Evolutionary conservation across 92 coral and sea anemone genomes (phyloP), one percentile per base, ranked within the genome.

Genomic region (Palythoa heliodiscus): DNA sequence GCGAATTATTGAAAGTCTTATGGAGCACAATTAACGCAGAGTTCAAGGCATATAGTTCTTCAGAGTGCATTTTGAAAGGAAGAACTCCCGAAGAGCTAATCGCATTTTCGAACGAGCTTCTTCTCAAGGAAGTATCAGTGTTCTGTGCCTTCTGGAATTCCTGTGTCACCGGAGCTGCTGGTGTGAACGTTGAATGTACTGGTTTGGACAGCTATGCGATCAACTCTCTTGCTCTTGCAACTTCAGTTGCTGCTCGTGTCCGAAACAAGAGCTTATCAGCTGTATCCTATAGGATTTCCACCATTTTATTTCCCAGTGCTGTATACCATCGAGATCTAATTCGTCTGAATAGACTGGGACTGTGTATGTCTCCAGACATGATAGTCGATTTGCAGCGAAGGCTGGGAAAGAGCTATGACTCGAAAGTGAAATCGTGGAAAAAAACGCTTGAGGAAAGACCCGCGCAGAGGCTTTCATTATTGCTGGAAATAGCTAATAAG

Each of bases 361-460:
- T 89, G 14, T 89, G 89, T 37, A 92, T 92, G 95, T 87, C 93
- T 12, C 95, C 95, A 7, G 90, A 85, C 22, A 78, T 73, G 43
- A 83, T 83, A 17, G 54, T 89, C 0, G 43, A 48, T 5, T 25
- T 87, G 2, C 91, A 89, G 38, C 71, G 73, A 29, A 89, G 79
- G 35, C 61, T 91, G 85, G 90, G 89, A 5, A 71, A 82, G 29
- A 87, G 86, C 14, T 83, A 82, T 43, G 90, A 91, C 23, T 61
- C 85, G 7, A 91, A 86, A 71, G 84, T 91, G 15, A 35, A 15
- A 1, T 23, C 57, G 1, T 91, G 94, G 94, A 91, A 89, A 64
- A 83, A 85, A 67, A 7, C 25, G 4, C 87, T 91, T 4, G 94
- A 89, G 48, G 86, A 86, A 58, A 77, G 78, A 37, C 91, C 78